Percentiles rank a stretch among this genome's conserved stretches.
phyloP scores from a whole-genome alignment of 2,797 vertebrate species.

The Serranus cabrilla region DNA sequence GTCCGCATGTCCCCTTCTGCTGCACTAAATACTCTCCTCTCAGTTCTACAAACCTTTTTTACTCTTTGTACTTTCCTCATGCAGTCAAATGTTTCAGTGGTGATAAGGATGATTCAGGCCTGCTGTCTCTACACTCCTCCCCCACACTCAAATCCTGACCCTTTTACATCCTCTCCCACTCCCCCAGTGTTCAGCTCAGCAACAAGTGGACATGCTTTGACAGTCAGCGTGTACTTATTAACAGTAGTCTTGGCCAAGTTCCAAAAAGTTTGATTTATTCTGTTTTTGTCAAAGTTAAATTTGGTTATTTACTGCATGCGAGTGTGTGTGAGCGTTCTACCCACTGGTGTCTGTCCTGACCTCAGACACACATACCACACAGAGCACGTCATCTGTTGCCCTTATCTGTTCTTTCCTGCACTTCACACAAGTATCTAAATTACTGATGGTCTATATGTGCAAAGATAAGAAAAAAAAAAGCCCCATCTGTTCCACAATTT shows the following conservation, averaged over 20 bases:
- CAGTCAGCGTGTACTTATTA: not conserved
- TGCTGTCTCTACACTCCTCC: conserved; percentile 48
- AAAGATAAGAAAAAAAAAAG: not conserved
- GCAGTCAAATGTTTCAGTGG: conserved; percentile 17
- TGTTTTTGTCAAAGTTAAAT: not conserved
- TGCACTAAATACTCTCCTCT: not conserved
- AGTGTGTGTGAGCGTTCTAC: not conserved
- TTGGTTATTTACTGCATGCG: not conserved
- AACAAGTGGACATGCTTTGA: conserved; percentile 23
- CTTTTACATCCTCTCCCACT: conserved; percentile 46
- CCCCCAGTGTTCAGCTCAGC: conserved; percentile 17
- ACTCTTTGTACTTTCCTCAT: conserved; percentile 32
- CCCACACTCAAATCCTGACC: conserved; percentile 51
- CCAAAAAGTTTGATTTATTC: not conserved
- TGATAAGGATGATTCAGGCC: conserved; percentile 64
- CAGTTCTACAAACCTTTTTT: conserved; percentile 9
- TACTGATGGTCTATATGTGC: not conserved
- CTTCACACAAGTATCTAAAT: conserved; percentile 14
- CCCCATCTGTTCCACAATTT: not conserved
- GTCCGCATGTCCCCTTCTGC: not conserved
- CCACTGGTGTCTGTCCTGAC: conserved; percentile 53
- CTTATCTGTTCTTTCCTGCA: conserved; percentile 21
- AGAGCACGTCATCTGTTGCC: conserved; percentile 31
- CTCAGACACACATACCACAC: conserved; percentile 63
- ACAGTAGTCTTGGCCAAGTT: not conserved